Evolutionary conservation across 2,797 vertebrate genomes (phyloP).

Genomic region (Gobio occitaniae): DNA sequence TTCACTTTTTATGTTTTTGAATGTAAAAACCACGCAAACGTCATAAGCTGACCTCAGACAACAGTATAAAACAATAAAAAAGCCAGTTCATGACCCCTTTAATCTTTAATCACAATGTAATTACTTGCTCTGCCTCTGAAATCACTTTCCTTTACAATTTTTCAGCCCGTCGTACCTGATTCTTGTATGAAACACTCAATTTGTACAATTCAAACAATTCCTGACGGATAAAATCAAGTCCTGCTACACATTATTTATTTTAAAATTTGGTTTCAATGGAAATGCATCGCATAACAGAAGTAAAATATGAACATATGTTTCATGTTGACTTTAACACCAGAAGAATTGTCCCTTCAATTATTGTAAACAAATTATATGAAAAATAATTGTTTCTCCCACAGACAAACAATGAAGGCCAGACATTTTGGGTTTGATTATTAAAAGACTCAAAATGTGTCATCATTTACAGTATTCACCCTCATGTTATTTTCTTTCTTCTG

Average conservation of each 20-base stretch:
- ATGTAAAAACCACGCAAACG: too few relatives aligned
- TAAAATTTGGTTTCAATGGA: not conserved
- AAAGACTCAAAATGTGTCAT: not conserved
- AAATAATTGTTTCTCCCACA: not conserved
- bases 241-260: not conserved
- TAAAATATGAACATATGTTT: not conserved
- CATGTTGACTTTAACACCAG: slow-evolving; percentile 12
- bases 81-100: too few relatives aligned
- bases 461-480: not conserved
- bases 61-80: too few relatives aligned
- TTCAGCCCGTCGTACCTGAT: not conserved
- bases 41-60: too few relatives aligned
- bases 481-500: not conserved
- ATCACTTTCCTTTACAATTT: not conserved
- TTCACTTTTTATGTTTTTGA: too few relatives aligned
- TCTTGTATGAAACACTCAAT: not conserved
- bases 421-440: slow-evolving; percentile 10
- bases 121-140: not conserved
- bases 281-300: not conserved
- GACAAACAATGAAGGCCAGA: not conserved
- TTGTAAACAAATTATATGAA: not conserved
- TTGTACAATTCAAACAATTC: not conserved
- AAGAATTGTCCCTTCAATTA: not conserved
- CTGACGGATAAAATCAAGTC: not conserved
- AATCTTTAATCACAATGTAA: not conserved